Evolutionary conservation across 2,888 invertebrate genomes (phyloP).

Genomic region (Acronicta psi): DNA sequence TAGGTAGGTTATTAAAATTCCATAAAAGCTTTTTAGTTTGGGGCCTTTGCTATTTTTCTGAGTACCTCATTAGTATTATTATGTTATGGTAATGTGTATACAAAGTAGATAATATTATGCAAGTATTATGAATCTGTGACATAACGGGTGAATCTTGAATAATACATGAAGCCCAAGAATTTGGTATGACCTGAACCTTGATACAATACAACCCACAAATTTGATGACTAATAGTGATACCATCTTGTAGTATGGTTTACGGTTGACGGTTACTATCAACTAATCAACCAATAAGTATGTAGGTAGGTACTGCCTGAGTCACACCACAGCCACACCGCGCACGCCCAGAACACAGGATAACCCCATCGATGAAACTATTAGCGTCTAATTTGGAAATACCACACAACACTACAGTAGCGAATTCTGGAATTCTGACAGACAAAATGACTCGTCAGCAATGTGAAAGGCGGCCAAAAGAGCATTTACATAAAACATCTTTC

Average conservation of each 20-base stretch:
- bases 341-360: conserved; percentile 75
- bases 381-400: conserved; percentile 42
- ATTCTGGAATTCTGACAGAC: conserved; percentile 31
- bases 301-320: conserved; percentile 51
- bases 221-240: conserved; percentile 22
- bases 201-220: conserved; percentile 17
- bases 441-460: conserved; percentile 58
- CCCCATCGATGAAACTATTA: conserved; percentile 67
- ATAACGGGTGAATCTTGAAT: conserved; percentile 38
- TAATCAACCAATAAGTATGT: too few relatives aligned
- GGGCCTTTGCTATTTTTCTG: conserved; percentile 4
- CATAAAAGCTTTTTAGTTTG: neutral
- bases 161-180: conserved; percentile 37
- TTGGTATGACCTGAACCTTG: conserved; percentile 46
- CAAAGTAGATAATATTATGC: too few relatives aligned
- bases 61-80: conserved; percentile 2
- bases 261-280: conserved; percentile 24
- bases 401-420: conserved; percentile 17
- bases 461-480: conserved; percentile 63
- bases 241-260: conserved; percentile 2
- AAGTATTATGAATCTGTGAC: conserved; percentile 12
- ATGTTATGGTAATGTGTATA: neutral
- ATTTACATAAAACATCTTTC: conserved; percentile 34
- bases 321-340: conserved; percentile 65
- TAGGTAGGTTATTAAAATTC: neutral